Conservation (phyloP, 2,113 vertebrate genomes). For the Pristiophorus japonicus region DNA sequence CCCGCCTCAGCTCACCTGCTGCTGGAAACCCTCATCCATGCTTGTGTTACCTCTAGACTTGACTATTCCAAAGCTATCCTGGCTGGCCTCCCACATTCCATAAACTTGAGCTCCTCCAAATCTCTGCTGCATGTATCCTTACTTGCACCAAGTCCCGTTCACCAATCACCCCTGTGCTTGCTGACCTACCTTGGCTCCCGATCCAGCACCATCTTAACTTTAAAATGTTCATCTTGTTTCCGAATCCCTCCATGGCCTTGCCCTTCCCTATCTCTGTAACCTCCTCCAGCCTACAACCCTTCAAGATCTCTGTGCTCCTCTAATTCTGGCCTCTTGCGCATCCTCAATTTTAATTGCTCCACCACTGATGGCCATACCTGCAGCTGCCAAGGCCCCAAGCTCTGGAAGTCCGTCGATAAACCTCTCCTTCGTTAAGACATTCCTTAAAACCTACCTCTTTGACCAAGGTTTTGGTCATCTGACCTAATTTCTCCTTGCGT, state of each 20-base stretch:
- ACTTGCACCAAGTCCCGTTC: not conserved
- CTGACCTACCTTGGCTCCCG: not conserved
- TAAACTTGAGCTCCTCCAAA: not conserved
- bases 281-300: no score
- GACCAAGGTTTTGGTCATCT: no score
- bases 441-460: no score
- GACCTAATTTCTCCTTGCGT: not conserved
- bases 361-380: no score
- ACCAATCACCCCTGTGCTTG: not conserved
- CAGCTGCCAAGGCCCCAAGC: no score
- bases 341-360: no score
- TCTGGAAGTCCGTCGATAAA: no score
- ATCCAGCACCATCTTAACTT: not conserved
- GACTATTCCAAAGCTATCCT: not conserved
- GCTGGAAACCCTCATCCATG: no score
- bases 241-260: no score
- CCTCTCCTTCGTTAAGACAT: no score
- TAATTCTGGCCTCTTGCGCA: no score
- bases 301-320: not conserved
- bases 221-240: not conserved
- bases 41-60: not conserved
- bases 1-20: no score
- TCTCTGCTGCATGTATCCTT: not conserved
- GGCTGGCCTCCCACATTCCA: not conserved
- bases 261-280: not conserved